These are phyloP conservation scores for Ligdia adustata DNA, from an alignment of 2,888 invertebrate genomes.

Conservation along the genomic window DNA sequence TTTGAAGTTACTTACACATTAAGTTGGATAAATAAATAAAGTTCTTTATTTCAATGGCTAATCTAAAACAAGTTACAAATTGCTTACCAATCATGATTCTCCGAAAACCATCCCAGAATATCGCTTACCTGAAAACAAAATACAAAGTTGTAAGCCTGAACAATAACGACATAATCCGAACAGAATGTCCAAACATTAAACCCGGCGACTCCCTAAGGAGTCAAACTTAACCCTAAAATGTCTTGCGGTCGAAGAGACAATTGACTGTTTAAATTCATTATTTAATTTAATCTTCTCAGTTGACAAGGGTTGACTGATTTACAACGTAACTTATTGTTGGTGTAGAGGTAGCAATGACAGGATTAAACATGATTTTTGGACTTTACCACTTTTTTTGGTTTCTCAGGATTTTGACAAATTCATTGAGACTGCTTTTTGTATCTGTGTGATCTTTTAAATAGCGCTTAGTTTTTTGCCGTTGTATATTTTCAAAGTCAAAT, in stretches of 20 bases:
- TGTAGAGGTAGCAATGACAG: constrained; percentile 50
- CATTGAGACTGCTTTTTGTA: constrained; percentile 14
- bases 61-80: too few species aligned
- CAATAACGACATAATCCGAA: constrained; percentile 26
- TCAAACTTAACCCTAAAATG: constrained; percentile 35
- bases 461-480: constrained; percentile 8
- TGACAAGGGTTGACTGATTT: constrained; percentile 43
- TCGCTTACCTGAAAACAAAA: constrained; percentile 46
- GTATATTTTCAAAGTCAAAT: too few species aligned
- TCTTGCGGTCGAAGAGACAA: constrained; percentile 32
- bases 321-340: constrained; percentile 37
- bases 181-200: constrained; percentile 32
- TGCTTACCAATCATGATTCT: constrained; percentile 16
- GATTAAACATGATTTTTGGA: constrained; percentile 40
- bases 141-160: constrained; percentile 25
- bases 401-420: constrained; percentile 14
- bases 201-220: constrained; percentile 29
- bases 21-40: too few species aligned
- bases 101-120: constrained; percentile 7
- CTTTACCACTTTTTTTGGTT: constrained; percentile 25
- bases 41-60: too few species aligned
- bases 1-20: too few species aligned
- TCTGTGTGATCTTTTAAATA: not conserved
- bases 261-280: constrained; percentile 31
- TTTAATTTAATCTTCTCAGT: constrained; percentile 29